A percentile compares a stretch with the other conserved stretches of the same genome.
Evolutionary conservation across 2,888 invertebrate genomes (phyloP).

Genomic region (Disparrhopalites patrizii): DNA sequence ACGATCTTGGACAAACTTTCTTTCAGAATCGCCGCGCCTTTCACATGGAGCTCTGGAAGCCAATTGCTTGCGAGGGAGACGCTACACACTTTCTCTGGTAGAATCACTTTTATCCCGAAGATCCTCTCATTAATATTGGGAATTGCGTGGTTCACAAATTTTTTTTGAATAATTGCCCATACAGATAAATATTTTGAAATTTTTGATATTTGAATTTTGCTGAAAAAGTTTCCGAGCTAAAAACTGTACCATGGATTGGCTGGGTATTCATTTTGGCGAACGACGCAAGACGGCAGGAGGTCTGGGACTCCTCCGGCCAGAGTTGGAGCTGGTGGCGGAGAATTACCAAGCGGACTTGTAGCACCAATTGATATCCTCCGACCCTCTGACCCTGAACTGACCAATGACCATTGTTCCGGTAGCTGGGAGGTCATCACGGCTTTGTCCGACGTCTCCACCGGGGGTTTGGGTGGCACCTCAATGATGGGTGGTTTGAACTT

Average conservation of each 20-base stretch:
- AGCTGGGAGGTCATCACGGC: slow-evolving; percentile 47
- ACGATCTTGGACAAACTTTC: no score
- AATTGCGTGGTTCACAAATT: no score
- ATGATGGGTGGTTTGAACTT: slow-evolving; percentile 33
- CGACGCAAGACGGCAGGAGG: slow-evolving; percentile 45
- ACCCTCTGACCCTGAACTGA: slow-evolving; percentile 43
- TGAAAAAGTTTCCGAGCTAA: no score
- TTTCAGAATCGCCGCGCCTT: no score
- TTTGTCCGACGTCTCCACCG: slow-evolving; percentile 48
- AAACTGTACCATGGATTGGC: slow-evolving; percentile 42
- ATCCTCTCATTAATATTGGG: no score
- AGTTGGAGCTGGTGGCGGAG: slow-evolving; percentile 44
- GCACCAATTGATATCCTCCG: slow-evolving; percentile 44
- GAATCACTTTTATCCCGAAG: no score
- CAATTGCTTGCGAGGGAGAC: no score
- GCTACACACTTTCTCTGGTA: no score
- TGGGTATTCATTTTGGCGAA: slow-evolving; percentile 39
- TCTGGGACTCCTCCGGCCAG: slow-evolving; percentile 46
- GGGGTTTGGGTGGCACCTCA: slow-evolving; percentile 34
- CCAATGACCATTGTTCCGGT: slow-evolving; percentile 47
- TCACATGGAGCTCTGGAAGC: no score
- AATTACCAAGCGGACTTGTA: slow-evolving; percentile 45
- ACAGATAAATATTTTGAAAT: no score
- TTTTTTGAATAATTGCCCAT: no score
- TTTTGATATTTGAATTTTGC: no score